Evolutionary conservation across 2,113 vertebrate species (phyloP).

Genomic region (Channa maculata): DNA sequence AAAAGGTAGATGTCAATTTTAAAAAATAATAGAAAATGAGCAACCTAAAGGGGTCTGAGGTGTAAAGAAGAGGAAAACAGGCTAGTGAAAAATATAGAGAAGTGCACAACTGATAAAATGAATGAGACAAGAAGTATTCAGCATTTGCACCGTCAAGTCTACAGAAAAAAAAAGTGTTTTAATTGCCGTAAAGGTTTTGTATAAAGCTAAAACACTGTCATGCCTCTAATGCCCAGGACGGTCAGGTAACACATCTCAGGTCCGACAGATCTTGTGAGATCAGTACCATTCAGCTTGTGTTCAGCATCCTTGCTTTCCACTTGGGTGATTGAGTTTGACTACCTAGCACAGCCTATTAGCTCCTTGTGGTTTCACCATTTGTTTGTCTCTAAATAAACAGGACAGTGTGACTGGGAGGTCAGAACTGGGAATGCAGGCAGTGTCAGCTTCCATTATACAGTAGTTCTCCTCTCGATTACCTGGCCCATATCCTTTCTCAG

Average conservation of each 20-base stretch:
- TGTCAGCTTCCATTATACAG: conserved; percentile 60
- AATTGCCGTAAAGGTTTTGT: not conserved
- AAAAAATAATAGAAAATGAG: not conserved
- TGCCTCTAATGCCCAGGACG: not conserved
- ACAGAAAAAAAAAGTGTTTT: not conserved
- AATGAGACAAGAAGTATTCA: not conserved
- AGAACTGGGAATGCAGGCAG: conserved; percentile 52
- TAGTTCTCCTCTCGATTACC: conserved; percentile 40
- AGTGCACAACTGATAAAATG: not conserved
- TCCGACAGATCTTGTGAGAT: conserved; percentile 19
- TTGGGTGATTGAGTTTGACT: conserved; percentile 44
- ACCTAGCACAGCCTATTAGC: conserved; percentile 58
- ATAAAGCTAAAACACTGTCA: not conserved
- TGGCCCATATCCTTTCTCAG: conserved; percentile 30
- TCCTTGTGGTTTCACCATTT: conserved; percentile 54
- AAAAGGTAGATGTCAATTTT: conserved; percentile 5
- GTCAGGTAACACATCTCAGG: conserved; percentile 8
- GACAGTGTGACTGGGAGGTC: conserved; percentile 64
- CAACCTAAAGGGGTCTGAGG: not conserved
- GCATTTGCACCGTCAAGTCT: not conserved
- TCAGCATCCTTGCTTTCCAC: conserved; percentile 16
- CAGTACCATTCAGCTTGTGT: conserved; percentile 26
- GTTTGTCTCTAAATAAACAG: conserved; percentile 71
- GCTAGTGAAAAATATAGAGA: not conserved
- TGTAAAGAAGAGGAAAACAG: not conserved